Percentiles rank a stretch among this genome's conserved stretches.
Conservation (phyloP, 2,888 invertebrate genomes). For the Petrolisthes cinctipes region DNA sequence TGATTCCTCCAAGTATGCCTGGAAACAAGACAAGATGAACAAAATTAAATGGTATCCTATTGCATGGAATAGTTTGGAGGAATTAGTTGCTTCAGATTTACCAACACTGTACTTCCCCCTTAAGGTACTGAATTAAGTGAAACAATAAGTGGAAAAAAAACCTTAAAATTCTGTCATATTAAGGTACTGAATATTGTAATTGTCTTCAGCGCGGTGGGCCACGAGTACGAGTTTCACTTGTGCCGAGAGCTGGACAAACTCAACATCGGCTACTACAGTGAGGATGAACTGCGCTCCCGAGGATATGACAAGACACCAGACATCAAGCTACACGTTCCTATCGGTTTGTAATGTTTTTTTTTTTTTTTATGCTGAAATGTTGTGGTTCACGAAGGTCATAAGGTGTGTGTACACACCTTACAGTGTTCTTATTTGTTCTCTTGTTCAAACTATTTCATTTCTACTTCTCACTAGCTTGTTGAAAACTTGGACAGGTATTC, state of each 20-base stretch:
- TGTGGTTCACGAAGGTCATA: not conserved
- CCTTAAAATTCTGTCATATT: no score
- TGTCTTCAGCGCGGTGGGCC: slow-evolving; percentile 80
- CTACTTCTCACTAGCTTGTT: not conserved
- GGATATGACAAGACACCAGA: slow-evolving; percentile 97
- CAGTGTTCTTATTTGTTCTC: not conserved
- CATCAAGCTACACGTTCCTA: slow-evolving; percentile 88
- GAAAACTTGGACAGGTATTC: not conserved
- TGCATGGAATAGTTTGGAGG: no score
- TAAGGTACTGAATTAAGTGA: no score
- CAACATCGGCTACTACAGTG: slow-evolving; percentile 79
- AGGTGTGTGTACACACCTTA: not conserved
- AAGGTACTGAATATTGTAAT: not conserved
- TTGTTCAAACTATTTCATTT: not conserved
- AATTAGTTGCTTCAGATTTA: no score
- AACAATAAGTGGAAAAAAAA: no score
- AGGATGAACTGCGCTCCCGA: slow-evolving; percentile 81
- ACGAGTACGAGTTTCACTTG: slow-evolving; percentile 86
- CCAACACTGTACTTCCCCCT: no score
- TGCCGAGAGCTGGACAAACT: slow-evolving; percentile 76
- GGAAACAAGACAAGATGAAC: no score
- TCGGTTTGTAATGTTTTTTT: slow-evolving; percentile 70
- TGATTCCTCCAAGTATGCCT: no score
- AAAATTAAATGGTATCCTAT: no score
- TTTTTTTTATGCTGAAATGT: not conserved